These are phyloP conservation scores for Sebastiscus albofasciatus DNA, from an alignment of 2,797 vertebrate species.

Conservation along the genomic window DNA sequence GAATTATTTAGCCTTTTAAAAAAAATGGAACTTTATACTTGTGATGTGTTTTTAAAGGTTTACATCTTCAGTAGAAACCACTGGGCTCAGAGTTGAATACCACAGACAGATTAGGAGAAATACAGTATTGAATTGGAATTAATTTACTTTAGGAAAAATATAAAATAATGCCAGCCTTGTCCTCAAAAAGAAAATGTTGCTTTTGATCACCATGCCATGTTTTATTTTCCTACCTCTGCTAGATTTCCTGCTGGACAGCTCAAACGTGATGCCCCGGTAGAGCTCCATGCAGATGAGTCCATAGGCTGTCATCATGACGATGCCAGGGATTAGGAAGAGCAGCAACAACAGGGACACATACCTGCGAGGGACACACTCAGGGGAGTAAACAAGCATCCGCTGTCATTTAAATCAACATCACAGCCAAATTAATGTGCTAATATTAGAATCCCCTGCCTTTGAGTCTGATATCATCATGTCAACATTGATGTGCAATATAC, in stretches of 20 bases:
- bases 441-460: not conserved
- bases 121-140: not conserved
- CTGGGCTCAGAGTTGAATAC: not conserved
- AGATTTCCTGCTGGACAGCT: slow-evolving; percentile 87
- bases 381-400: not conserved
- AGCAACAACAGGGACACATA: slow-evolving; percentile 92
- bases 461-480: not conserved
- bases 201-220: not conserved
- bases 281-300: slow-evolving; percentile 95
- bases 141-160: too few species aligned
- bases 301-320: slow-evolving; percentile 94
- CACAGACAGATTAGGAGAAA: not conserved
- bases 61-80: not conserved
- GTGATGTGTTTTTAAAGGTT: not conserved
- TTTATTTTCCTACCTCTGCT: slow-evolving; percentile 83
- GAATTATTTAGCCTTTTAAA: not conserved
- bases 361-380: slow-evolving; percentile 76
- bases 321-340: slow-evolving; percentile 95
- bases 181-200: not conserved
- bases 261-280: slow-evolving; percentile 93
- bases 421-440: not conserved
- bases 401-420: not conserved
- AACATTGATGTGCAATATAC: rapidly evolving
- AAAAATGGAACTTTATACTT: not conserved
- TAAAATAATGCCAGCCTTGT: too few species aligned